Conservation (phyloP, 2,888 invertebrate species). For the Synergus japonicus region DNA sequence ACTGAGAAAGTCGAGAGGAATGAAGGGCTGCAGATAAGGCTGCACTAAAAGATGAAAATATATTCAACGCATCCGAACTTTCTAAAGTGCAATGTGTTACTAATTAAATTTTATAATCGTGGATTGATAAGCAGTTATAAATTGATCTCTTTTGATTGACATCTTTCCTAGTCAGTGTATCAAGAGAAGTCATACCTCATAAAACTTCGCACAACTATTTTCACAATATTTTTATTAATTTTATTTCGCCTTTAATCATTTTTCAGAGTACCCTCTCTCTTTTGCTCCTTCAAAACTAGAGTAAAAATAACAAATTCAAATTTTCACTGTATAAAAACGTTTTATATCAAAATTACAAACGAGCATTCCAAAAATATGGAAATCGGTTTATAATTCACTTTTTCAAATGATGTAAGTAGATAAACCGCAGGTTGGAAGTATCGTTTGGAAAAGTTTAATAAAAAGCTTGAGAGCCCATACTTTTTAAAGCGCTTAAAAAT, state of each 20-base stretch:
- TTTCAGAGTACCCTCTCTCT: too few species aligned
- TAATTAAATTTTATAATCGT: neutral
- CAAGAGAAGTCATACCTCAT: too few species aligned
- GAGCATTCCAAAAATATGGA: too few species aligned
- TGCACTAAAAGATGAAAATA: slow-evolving; percentile 59
- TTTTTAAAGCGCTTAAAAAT: slow-evolving; percentile 38
- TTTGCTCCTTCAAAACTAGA: too few species aligned
- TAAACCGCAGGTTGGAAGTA: slow-evolving; percentile 12
- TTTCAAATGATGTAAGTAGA: neutral
- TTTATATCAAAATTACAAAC: too few species aligned
- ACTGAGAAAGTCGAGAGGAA: slow-evolving; percentile 40
- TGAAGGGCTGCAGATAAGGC: slow-evolving; percentile 46
- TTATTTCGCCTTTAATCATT: too few species aligned
- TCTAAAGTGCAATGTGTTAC: neutral
- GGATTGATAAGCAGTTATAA: neutral
- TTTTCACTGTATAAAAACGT: too few species aligned
- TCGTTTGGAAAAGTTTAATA: slow-evolving; percentile 30
- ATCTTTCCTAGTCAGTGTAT: too few species aligned
- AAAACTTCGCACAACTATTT: too few species aligned
- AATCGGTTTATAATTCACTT: neutral
- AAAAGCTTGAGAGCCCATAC: slow-evolving; percentile 25
- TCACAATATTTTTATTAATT: too few species aligned
- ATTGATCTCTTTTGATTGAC: too few species aligned
- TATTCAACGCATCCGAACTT: slow-evolving; percentile 47
- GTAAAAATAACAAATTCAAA: too few species aligned